Evolutionary conservation across 2,888 invertebrate genomes (phyloP).

Genomic region (Drosophila pseudotakahashii): DNA sequence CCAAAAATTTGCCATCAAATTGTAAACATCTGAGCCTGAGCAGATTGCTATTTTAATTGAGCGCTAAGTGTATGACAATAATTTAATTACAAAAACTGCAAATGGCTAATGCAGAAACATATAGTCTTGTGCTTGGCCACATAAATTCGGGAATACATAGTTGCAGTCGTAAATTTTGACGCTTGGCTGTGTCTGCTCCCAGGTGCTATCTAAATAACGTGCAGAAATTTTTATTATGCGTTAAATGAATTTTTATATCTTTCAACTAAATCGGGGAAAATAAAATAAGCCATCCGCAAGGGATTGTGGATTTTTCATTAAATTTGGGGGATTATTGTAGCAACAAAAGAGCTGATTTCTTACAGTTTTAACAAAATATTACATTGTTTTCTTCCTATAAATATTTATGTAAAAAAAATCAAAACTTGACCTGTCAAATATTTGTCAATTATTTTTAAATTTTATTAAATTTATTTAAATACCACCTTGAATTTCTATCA

Average conservation of each 20-base stretch:
- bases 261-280: conserved; percentile 30
- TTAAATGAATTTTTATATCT: conserved; percentile 79
- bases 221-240: conserved; percentile 75
- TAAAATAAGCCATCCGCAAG: conserved; percentile 4
- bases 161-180: conserved; percentile 49
- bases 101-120: conserved; percentile 10
- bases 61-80: conserved; percentile 72
- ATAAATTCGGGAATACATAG: conserved; percentile 37
- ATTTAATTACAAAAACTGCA: conserved; percentile 67
- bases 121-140: conserved; percentile 10
- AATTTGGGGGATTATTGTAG: too few relatives aligned
- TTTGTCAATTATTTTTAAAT: too few relatives aligned
- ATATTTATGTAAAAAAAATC: too few relatives aligned
- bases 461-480: too few relatives aligned
- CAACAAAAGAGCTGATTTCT: too few relatives aligned
- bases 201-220: conserved; percentile 64
- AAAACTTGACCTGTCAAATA: too few relatives aligned
- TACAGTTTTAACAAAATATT: too few relatives aligned
- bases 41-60: conserved; percentile 61
- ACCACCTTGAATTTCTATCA: background rate
- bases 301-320: background rate
- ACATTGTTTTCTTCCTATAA: too few relatives aligned
- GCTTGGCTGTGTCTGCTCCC: conserved; percentile 18
- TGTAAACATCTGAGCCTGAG: conserved; percentile 53
- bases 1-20: conserved; percentile 72